A percentile compares a stretch with the other conserved stretches of the same genome.
These are phyloP conservation scores for Dolichoris vasculosae DNA, from an alignment of 1,140 invertebrate genomes.

Conservation along the genomic window DNA sequence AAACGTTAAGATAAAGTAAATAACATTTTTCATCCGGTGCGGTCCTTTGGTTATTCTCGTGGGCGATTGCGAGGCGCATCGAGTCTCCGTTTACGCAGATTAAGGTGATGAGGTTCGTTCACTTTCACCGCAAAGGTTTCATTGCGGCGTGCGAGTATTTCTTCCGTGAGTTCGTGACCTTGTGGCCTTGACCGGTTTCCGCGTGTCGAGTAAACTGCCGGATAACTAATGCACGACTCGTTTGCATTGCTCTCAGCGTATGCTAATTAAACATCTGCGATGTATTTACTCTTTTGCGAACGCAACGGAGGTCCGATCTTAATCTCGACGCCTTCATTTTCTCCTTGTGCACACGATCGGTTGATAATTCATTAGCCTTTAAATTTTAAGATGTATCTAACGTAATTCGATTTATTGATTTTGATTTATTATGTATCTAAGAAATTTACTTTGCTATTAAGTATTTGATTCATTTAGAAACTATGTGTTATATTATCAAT, in stretches of 20 bases:
- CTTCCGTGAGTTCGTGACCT: slow-evolving; percentile 3
- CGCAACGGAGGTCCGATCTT: too few species aligned
- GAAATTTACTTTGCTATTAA: neutral
- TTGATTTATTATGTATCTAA: neutral
- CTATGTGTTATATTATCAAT: too few species aligned
- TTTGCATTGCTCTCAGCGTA: neutral
- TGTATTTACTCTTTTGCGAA: neutral
- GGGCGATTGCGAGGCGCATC: neutral
- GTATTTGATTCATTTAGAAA: neutral
- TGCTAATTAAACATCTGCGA: neutral
- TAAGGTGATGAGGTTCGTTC: neutral
- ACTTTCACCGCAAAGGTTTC: neutral
- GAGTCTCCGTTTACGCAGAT: neutral
- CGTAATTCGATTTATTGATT: neutral
- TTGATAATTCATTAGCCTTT: neutral
- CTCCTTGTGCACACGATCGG: neutral
- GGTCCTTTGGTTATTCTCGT: neutral
- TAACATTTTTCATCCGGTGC: neutral
- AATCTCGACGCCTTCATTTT: too few species aligned
- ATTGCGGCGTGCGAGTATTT: neutral
- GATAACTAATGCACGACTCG: neutral
- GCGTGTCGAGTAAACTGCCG: neutral
- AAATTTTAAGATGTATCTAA: neutral
- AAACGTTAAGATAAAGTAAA: neutral
- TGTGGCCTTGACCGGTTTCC: slow-evolving; percentile 38